Percentiles rank a stretch among this genome's conserved stretches.
These are phyloP conservation scores for Albula goreensis DNA, from an alignment of 2,113 vertebrate species.

Conservation along the genomic window DNA sequence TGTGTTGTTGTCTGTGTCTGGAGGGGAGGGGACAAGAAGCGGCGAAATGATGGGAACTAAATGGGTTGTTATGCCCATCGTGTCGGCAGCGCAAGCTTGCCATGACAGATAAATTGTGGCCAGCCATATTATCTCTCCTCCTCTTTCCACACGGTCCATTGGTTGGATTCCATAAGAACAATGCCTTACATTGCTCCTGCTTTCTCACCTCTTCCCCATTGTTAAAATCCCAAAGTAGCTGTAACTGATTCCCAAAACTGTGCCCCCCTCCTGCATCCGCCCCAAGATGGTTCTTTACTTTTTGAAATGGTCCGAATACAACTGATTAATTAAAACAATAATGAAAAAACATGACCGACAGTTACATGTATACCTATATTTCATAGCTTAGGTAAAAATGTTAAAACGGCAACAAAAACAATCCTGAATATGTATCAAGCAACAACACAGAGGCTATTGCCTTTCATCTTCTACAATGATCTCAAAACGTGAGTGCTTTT, in stretches of 20 bases:
- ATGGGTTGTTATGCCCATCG: conserved; percentile 39
- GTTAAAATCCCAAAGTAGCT: background rate
- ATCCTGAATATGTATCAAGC: too few species aligned
- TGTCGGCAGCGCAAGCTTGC: conserved; percentile 29
- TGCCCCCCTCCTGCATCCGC: background rate
- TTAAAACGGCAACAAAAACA: too few species aligned
- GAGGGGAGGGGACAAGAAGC: conserved; percentile 45
- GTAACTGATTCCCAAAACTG: background rate
- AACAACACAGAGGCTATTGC: too few species aligned
- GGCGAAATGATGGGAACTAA: conserved; percentile 43
- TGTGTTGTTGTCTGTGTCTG: conserved; percentile 50
- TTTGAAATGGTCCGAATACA: background rate
- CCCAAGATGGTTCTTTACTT: background rate
- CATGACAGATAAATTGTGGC: conserved; percentile 31
- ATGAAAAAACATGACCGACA: too few species aligned
- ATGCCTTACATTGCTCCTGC: background rate
- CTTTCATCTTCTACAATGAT: too few species aligned
- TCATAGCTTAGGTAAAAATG: too few species aligned
- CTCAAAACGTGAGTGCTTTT: too few species aligned
- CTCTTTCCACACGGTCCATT: background rate
- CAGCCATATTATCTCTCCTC: conserved; percentile 28
- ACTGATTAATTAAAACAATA: too few species aligned
- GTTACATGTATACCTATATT: too few species aligned
- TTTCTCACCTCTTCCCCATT: background rate
- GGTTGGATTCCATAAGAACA: conserved; percentile 15